Base-by-base conservation (phyloP, 2,113 vertebrate genomes). In the Emydura subglobosa region DNA sequence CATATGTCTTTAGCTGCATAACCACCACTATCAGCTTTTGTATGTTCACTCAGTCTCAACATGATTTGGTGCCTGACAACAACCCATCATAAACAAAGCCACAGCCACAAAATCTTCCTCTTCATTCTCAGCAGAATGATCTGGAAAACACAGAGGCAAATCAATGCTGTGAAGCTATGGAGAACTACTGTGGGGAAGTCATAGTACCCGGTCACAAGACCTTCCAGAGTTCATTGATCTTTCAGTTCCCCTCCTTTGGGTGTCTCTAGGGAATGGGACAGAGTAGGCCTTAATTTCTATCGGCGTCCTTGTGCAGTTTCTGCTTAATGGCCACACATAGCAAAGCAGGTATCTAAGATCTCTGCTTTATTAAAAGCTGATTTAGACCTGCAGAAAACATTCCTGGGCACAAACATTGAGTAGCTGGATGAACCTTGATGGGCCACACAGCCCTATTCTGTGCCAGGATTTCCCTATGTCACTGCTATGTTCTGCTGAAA, bases 401-500 rank as follows among this genome's bases (percentile, higher is more conserved):
- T 50, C 39, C 14, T n/a, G 24, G 54, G 42, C 13, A 29, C 9
- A 91, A 17, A 47, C n/a, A 44, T 10, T n/a, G 29, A 74, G 34
- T 53, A 55, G 27, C 5, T 8, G 34, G n/a, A 50, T 21, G 83
- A 79, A 31, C 34, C 65, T 42, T 85, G 0, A 2, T 0, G 55
- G 80, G 84, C 87, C 4, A 3, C 0, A 1, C 55, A 2, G 0
- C 19, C 3, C 22, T 16, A 76, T 31, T 50, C 86, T 65, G 42
- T 27, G 89, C 91, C 95, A 91, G 51, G 39, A 51, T 72, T 95
- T 79, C 57, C 17, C 5, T 0, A 22, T 83, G 83, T 91, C 88
- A 27, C 94, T 7, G 17, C 96, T 97, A 92, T 31, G 85, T 61
- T 94, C 89, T 0, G 17, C 91, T 95, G 97, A 97, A 98, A 98